Evolutionary conservation across 2,797 vertebrate genomes (phyloP), one percentile per base, ranked within the genome.

Genomic region (Neostethus bicornis): DNA sequence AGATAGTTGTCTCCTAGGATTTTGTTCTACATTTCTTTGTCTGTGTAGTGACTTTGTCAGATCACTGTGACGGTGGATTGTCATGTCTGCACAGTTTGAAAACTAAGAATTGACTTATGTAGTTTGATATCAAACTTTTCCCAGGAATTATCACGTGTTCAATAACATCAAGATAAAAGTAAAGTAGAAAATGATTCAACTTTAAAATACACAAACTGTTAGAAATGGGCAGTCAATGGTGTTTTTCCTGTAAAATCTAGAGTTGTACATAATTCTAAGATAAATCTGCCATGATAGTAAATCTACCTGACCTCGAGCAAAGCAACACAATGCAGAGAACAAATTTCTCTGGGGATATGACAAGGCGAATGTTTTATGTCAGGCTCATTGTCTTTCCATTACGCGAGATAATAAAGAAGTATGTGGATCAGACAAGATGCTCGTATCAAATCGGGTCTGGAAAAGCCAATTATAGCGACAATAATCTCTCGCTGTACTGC

Each of bases 381-480:
- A 70, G 80, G 71, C 79, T 81, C 73, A 70, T 80, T 55, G 66
- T 87, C 77, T 87, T 85, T 87, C 85, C 80, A 89, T 89, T 87
- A 86, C 43, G 42, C 57, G 59, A 24, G 34, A 85, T 82, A 85
- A 87, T 84, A 86, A 84, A 91, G 85, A 87, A 85, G 75, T 65
- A 75, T 69, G 73, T 25, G 67, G 78, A 89, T 91, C 88, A 91
- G 82, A 90, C 81, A 88, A 84, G 87, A 81, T 72, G 68, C 75
- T 90, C 46, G 72, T 80, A 90, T 88, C 76, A 89, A 88, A 91
- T 89, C 75, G 80, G 75, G 68, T 65, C 81, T 70, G 86, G 79
- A 85, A 90, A 92, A 92, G 87, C 84, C 85, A 90, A 92, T 92
- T 92, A 91, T 77, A 69, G 77, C 58, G 88, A 91, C 88, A 85